These are phyloP conservation scores for Caenorhabditis inopinata DNA, from an alignment of 1,140 invertebrate genomes.

Conservation along the genomic window DNA sequence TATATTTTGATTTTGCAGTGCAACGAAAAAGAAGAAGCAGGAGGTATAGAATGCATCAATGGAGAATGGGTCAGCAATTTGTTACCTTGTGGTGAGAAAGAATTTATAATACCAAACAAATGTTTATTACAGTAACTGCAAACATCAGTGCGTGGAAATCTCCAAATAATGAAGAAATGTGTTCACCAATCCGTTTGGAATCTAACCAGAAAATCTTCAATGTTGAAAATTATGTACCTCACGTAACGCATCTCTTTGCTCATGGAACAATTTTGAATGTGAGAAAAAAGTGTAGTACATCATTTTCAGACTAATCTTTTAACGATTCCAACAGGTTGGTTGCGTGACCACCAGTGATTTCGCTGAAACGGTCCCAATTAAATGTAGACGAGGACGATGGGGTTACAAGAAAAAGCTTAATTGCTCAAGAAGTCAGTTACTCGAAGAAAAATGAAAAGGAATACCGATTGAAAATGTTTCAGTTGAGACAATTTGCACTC, in stretches of 20 bases:
- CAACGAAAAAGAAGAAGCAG: slow-evolving; percentile 38
- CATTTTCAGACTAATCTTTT: too few species aligned
- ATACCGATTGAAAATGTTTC: not conserved
- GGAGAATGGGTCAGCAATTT: slow-evolving; percentile 37
- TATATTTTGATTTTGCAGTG: not conserved
- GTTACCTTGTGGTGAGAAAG: not conserved
- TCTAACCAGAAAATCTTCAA: slow-evolving; percentile 26
- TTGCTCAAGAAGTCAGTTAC: not conserved
- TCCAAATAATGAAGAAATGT: slow-evolving; percentile 31
- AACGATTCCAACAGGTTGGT: too few species aligned
- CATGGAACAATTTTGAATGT: slow-evolving; percentile 41
- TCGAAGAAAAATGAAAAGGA: too few species aligned
- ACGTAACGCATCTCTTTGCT: slow-evolving; percentile 22
- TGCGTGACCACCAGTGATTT: slow-evolving; percentile 17
- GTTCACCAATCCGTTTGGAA: not conserved
- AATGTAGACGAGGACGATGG: slow-evolving; percentile 40
- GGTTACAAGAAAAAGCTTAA: slow-evolving; percentile 31
- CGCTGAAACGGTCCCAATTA: slow-evolving; percentile 10
- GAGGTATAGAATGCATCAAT: slow-evolving; percentile 35
- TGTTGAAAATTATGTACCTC: slow-evolving; percentile 40
- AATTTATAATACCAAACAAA: not conserved
- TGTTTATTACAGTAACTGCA: not conserved
- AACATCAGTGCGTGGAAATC: slow-evolving; percentile 12
- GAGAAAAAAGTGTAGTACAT: not conserved
- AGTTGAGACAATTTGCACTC: slow-evolving; percentile 23